Evolutionary conservation across 2,797 vertebrate genomes (phyloP).

Genomic region (Falco biarmicus): DNA sequence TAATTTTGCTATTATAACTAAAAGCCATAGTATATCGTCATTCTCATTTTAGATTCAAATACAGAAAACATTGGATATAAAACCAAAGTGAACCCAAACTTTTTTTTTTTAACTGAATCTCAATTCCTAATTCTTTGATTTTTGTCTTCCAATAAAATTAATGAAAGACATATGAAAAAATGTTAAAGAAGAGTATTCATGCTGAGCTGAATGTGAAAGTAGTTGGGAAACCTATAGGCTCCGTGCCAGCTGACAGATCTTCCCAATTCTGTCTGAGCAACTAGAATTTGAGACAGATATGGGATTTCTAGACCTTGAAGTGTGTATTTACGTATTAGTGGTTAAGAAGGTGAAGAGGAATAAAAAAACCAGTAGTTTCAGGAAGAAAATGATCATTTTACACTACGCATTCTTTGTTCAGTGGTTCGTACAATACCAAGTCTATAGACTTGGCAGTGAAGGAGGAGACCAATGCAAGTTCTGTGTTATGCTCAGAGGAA

Average conservation of each 20-base stretch:
- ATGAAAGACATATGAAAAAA: conserved; percentile 53
- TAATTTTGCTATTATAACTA: neutral
- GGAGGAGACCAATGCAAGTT: neutral
- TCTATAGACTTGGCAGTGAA: neutral
- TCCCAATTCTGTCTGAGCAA: conserved; percentile 39
- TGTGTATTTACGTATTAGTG: neutral
- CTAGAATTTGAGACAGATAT: conserved; percentile 9
- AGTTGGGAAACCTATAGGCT: neutral
- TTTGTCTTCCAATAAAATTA: conserved; percentile 43
- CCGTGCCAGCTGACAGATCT: conserved; percentile 17
- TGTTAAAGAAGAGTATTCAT: conserved; percentile 12
- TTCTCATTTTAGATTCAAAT: neutral
- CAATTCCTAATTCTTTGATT: conserved; percentile 1
- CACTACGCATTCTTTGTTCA: neutral
- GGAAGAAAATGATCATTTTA: neutral
- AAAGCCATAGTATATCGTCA: neutral
- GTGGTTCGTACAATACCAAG: neutral
- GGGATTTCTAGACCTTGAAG: conserved; percentile 12
- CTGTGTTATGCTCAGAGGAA: neutral
- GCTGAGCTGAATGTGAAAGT: conserved; percentile 29
- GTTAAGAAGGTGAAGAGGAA: neutral
- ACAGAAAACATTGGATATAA: neutral
- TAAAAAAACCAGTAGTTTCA: neutral
- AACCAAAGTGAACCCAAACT: neutral
- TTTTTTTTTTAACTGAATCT: neutral